Evolutionary conservation across 2,113 vertebrate genomes (phyloP), one percentile per base, ranked within the genome.

Genomic region (Chascanopsetta lugubris): DNA sequence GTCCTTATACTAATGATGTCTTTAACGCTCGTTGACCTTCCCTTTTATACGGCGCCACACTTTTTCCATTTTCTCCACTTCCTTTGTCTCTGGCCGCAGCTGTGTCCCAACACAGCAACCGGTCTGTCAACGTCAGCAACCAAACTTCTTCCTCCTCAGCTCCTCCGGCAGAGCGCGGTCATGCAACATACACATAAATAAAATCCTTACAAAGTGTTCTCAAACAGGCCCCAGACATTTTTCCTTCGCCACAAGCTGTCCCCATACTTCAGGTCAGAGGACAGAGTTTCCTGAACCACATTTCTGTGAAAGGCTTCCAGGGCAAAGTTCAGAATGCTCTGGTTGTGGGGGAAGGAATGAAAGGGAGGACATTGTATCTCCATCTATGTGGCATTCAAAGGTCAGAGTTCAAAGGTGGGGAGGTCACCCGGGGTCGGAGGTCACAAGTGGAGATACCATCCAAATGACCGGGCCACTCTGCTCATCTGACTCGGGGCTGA

Each of bases 291-390:
- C 76, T 76, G 81, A 85, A 85, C 79, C 85, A 72, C 80, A 83
- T 84, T 89, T 90, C 77, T 90, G 83, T 81, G 85, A 88, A 91
- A 92, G 85, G 87, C 85, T 84, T 69, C 15, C 5, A 78, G 88
- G 69, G 50, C 87, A 92, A 79, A 90, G 90, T 90, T 88, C 87
- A 91, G 51, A 30, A 9, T 50, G 55, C 54, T 84, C 42, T 66
- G 64, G 57, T 61, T 57, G n/a, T n/a, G 70, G 65, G 87, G 75
- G 67, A 49, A 76, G 80, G 86, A 84, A 86, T 82, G 87, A 92
- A 85, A 84, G 87, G 80, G 83, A 77, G 89, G 89, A 89, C 83
- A 90, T 92, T 89, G 90, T 89, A 91, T 92, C 89, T 92, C 86
- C 86, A 92, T 91, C 91, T 87, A 91, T 88, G 90, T 90, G 87